Evolutionary conservation across 2,113 vertebrate species (phyloP).

Genomic region (Phrynosoma platyrhinos): DNA sequence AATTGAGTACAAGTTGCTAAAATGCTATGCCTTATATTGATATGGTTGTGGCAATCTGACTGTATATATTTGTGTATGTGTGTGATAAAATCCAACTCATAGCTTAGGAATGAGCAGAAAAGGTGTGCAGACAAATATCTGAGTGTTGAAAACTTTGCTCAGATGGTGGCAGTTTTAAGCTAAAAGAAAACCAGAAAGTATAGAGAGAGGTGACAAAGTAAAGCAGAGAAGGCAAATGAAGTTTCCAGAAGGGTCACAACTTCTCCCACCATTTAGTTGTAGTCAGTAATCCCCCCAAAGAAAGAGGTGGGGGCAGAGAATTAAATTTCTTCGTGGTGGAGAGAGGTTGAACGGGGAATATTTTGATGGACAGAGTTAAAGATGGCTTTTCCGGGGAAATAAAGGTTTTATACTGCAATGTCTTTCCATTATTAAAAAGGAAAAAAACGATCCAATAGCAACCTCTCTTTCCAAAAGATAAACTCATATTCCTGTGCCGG

Average conservation of each 20-base stretch:
- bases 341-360: too few species aligned
- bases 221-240: not conserved
- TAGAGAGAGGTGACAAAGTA: not conserved
- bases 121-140: not conserved
- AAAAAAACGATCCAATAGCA: too few species aligned
- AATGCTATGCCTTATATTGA: not conserved
- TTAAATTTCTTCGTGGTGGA: not conserved
- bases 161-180: not conserved
- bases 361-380: too few species aligned
- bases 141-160: not conserved
- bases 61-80: too few species aligned
- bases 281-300: not conserved
- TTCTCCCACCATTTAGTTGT: not conserved
- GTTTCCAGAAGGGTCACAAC: not conserved
- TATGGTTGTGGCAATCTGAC: not conserved
- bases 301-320: not conserved
- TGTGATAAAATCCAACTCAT: too few species aligned
- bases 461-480: too few species aligned
- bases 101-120: not conserved
- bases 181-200: not conserved
- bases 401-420: too few species aligned
- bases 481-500: too few species aligned
- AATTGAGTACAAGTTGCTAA: too few species aligned
- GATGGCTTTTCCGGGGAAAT: too few species aligned
- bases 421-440: too few species aligned